These are phyloP conservation scores for Larimichthys polyactis DNA, from an alignment of 2,113 vertebrate genomes.

Conservation along the genomic window DNA sequence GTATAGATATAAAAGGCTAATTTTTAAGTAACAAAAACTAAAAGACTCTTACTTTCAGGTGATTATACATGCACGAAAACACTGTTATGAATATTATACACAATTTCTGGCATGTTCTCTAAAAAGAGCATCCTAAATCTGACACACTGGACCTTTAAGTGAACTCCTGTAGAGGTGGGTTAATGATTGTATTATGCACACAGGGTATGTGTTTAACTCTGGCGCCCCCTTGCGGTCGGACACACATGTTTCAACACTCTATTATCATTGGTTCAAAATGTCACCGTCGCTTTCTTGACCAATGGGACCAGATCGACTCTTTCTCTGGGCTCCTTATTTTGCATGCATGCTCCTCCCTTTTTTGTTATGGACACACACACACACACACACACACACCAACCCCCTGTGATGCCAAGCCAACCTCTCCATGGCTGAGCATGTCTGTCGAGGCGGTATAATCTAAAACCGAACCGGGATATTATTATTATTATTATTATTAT, in stretches of 20 bases:
- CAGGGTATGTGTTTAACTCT: constrained; percentile 18
- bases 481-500: constrained; percentile 1
- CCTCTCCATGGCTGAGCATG: constrained; percentile 20
- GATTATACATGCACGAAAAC: too few relatives aligned
- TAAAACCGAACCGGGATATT: constrained; percentile 12
- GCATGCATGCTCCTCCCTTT: constrained; percentile 53
- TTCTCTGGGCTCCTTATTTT: not conserved
- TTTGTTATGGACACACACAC: constrained; percentile 2
- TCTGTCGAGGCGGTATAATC: constrained; percentile 52
- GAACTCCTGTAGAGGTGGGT: not conserved
- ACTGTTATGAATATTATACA: too few relatives aligned
- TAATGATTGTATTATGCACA: too few relatives aligned
- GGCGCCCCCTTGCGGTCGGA: constrained; percentile 45
- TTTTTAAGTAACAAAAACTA: too few relatives aligned
- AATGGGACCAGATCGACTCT: constrained; percentile 39
- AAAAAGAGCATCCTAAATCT: too few relatives aligned
- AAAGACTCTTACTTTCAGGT: too few relatives aligned
- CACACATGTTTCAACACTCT: fast-evolving
- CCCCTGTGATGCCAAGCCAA: constrained; percentile 34
- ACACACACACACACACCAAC: not conserved
- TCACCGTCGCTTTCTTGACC: constrained; percentile 39
- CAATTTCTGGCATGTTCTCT: too few relatives aligned
- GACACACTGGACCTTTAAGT: too few relatives aligned
- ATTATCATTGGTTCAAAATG: constrained; percentile 68
- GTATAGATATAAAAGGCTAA: too few relatives aligned